phyloP scores from a whole-genome alignment of 2,797 vertebrate species.

The Cheirogaleus major region DNA sequence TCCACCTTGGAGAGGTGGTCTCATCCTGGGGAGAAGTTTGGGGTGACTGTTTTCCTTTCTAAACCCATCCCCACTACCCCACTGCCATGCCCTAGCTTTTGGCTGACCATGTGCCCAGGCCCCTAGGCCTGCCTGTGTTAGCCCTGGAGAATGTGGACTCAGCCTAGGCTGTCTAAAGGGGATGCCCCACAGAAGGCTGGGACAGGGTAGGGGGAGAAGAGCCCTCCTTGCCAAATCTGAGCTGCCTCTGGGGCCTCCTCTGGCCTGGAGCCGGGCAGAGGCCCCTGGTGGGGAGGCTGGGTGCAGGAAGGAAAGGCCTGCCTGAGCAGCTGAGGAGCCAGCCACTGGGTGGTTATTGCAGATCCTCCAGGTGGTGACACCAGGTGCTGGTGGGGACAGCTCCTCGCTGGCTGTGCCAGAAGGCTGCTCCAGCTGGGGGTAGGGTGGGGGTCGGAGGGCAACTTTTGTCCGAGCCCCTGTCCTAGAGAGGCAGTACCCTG shows the following conservation, averaged over 20 bases:
- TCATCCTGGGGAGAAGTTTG: background rate
- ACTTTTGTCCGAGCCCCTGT: conserved; percentile 29
- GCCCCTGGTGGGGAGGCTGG: background rate
- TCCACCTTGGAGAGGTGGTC: background rate
- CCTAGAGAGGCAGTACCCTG: conserved; percentile 2
- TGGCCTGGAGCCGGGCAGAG: background rate
- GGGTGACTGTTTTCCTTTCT: background rate
- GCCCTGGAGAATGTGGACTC: background rate
- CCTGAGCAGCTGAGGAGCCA: background rate
- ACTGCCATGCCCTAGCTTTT: background rate
- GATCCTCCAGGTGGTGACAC: background rate
- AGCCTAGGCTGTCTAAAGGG: background rate
- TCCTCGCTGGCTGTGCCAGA: conserved; percentile 31
- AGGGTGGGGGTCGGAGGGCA: background rate
- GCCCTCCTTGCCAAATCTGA: conserved; percentile 43
- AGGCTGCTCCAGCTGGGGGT: conserved; percentile 4
- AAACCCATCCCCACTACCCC: background rate
- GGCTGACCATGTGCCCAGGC: background rate
- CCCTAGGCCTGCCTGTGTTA: background rate
- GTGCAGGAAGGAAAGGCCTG: background rate
- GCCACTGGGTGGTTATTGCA: conserved; percentile 53
- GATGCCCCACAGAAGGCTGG: background rate
- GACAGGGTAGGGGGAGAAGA: background rate
- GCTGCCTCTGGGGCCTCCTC: background rate
- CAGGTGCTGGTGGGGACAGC: conserved; percentile 61